These are phyloP conservation scores for Solenodon paradoxus DNA, from an alignment of 2,113 vertebrate species.

Conservation along the genomic window DNA sequence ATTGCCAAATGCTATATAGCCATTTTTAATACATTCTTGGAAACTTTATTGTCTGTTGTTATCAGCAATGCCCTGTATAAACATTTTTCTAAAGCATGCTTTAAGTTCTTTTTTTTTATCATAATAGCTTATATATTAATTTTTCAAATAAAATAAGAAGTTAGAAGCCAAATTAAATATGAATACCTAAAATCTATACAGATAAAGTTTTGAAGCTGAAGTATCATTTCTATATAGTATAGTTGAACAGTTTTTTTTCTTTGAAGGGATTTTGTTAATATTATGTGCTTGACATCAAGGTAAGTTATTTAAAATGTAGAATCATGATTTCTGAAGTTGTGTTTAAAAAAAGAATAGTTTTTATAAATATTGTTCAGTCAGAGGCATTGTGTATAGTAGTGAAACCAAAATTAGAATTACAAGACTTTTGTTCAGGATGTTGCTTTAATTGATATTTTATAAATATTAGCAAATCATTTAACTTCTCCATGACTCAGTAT, in stretches of 20 bases:
- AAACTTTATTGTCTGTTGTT: not conserved
- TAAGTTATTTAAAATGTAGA: not conserved
- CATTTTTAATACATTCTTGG: not conserved
- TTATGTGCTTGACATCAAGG: not conserved
- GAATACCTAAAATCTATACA: not conserved
- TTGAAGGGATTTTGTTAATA: not conserved
- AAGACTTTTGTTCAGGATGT: not conserved
- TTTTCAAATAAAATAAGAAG: not conserved
- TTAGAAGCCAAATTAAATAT: not conserved
- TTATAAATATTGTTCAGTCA: not conserved
- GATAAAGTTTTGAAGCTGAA: not conserved
- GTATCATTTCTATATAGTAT: not conserved
- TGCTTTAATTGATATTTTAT: not conserved
- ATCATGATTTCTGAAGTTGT: not conserved
- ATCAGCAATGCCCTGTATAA: not conserved
- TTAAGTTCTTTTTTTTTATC: conserved; percentile 31
- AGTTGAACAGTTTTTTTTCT: not conserved
- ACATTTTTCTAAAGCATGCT: not conserved
- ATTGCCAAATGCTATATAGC: not conserved
- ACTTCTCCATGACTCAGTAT: not conserved
- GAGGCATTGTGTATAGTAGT: not conserved
- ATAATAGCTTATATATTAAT: not conserved
- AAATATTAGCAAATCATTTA: not conserved
- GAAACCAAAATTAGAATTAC: not conserved
- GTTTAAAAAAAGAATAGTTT: not conserved